Percentiles rank a stretch among this genome's conserved stretches.
phyloP scores from a whole-genome alignment of 2,888 invertebrate genomes.

The Erpobdella octoculata region DNA sequence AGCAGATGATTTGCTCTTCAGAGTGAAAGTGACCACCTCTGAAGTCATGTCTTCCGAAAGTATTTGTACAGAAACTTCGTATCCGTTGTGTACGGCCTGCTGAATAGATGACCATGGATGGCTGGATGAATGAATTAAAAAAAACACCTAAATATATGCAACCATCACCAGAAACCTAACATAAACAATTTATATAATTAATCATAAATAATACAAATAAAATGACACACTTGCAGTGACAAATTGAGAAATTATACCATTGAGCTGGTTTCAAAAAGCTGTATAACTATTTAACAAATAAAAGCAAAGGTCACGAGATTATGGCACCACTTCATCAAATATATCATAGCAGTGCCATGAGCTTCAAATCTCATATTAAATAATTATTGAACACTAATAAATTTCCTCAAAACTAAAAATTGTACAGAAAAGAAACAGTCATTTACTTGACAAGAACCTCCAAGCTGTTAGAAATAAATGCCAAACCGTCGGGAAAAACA shows the following conservation, averaged over 20 bases:
- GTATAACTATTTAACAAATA: no score
- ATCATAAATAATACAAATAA: neutral
- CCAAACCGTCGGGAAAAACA: neutral
- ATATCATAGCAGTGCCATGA: no score
- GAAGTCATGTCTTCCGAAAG: neutral
- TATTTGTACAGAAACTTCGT: neutral
- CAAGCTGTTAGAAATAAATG: neutral
- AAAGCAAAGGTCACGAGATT: no score
- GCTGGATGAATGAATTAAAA: neutral
- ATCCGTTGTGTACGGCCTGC: conserved; percentile 1
- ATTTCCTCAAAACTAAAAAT: no score
- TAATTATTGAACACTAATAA: no score
- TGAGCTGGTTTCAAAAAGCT: no score
- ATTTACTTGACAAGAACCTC: neutral
- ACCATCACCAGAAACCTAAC: no score
- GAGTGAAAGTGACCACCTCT: neutral
- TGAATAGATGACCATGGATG: neutral
- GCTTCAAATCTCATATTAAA: no score
- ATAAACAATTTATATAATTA: neutral
- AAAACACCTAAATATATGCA: neutral
- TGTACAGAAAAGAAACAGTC: neutral
- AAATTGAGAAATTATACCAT: no score
- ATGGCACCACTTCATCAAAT: no score
- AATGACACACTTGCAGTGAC: no score
- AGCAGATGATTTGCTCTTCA: neutral